Base-by-base conservation (phyloP, 1,140 invertebrate species). In the Saccostrea echinata region DNA sequence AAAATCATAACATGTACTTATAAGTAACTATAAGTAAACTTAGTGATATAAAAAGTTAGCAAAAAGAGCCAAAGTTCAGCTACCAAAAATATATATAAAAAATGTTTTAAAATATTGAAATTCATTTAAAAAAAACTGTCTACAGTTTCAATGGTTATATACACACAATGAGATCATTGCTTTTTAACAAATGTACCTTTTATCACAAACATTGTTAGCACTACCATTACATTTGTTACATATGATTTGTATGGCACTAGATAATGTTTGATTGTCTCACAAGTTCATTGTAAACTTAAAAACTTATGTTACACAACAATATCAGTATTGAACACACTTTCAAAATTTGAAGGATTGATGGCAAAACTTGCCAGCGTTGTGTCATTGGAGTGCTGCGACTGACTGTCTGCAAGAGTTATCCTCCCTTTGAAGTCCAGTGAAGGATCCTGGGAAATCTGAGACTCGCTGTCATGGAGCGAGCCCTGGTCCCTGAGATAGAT, bases 401-500 rank as follows among this genome's bases (percentile, higher is more conserved):
- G 81, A n/a, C 24, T 83, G 9, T 83, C 81, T 51, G 33, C 51
- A 43, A 52, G 81, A 83, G 81, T 83, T 83, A 53, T 83, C 81
- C 43, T 51, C 35, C 81, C 81, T 83, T 43, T 83, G 27, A 30
- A 76, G 68, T 76, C 68, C 68, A 76, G 30, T 30, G 68, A 76
- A 13, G 68, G 68, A 76, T 76, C 27, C 13, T 76, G 68, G 68
- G 68, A 76, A 16, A 76, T 76, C 68, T 76, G 68, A 4, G 68
- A 30, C 68, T 76, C 24, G 27, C 30, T 76, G 68, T 18, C 68
- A 76, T 76, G 24, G 27, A 76, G 30, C 3, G 68, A 76, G 68
- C 8, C 24, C 30, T 76, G 68, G 68, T 76, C 68, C 68, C 68
- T 76, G 27, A 33, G 33, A 33, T 76, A 30, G 27, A 16, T 76